Percentiles rank a stretch among this genome's conserved stretches.
phyloP scores from a whole-genome alignment of 2,113 vertebrate species.

The Megalops atlanticus region DNA sequence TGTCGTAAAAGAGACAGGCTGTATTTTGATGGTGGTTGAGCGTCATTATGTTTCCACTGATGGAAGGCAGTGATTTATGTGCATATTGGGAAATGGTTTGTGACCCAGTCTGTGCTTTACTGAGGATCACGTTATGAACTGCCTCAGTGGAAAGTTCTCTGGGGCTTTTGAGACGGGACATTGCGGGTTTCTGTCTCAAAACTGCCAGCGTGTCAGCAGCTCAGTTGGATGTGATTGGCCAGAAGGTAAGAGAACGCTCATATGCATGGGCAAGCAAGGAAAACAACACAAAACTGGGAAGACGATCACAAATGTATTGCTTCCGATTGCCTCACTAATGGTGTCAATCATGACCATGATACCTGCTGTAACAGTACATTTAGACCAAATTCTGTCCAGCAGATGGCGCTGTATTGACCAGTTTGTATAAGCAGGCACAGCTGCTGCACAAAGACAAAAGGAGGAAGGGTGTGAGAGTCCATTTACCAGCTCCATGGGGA shows the following conservation, averaged over 20 bases:
- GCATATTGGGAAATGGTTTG: background rate
- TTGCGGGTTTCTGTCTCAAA: background rate
- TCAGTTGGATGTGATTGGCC: background rate
- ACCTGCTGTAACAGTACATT: too few relatives aligned
- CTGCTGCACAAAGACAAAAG: background rate
- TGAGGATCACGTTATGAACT: background rate
- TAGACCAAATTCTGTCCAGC: background rate
- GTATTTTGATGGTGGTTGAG: background rate
- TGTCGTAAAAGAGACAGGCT: too few relatives aligned
- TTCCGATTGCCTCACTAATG: background rate
- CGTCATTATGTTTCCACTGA: background rate
- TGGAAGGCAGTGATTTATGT: background rate
- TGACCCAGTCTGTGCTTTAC: background rate
- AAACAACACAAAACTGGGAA: too few relatives aligned
- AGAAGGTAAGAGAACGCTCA: too few relatives aligned
- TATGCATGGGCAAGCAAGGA: too few relatives aligned
- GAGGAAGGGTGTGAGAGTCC: background rate
- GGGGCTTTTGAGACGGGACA: background rate
- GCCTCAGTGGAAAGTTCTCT: background rate
- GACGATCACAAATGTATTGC: too few relatives aligned
- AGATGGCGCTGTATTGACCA: conserved; percentile 2
- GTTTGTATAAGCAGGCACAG: background rate
- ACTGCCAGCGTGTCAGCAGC: background rate
- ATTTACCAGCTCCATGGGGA: background rate
- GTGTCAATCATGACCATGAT: background rate